Base-by-base conservation (phyloP, 2,888 invertebrate genomes). In the Sesamia inferens region DNA sequence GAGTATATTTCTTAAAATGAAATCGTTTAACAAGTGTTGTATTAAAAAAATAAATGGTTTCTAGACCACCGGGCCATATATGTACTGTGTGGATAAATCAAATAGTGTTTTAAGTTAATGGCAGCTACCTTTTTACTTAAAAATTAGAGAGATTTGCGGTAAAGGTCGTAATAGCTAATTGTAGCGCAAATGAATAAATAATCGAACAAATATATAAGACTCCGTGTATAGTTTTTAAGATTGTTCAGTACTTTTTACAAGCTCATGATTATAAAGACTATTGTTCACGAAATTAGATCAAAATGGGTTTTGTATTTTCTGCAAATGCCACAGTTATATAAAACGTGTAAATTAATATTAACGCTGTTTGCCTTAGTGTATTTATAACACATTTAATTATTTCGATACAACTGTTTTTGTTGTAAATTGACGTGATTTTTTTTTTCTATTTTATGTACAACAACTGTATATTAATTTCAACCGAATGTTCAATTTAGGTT, bases 371-470 rank as follows among this genome's bases (percentile, higher is more conserved):
- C 76, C 79, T 84, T 76, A 78, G 78, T 85, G 80, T 82, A 74
- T 65, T 71, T 69, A 66, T 71, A 74, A 81, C 78, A 86, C 84
- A 76, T 68, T 42, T 64, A 47, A 70, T 74, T 74, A 70, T 79
- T 71, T 73, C 24, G 54, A 78, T 71, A 68, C 74, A 78, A 83
- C 77, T 68, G 63, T 67, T 68, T 74, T 73, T 75, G 82, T 85
- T 82, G 83, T 78, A 74, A 73, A 74, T 81, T 77, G 81, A 84
- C 74, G 81, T 85, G 89, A n/a, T 88, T 87, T 86, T 83, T 89
- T 84, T 88, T 88, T 91, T 31, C 88, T 89, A 90, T 87, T 88
- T 87, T 87, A 90, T 91, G 93, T 93, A 92, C 91, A 92, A 90
- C 88, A 87, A 88, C 76, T 88, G 79, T 88, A 90, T 89, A 89